A percentile compares a stretch with the other conserved stretches of the same genome.
Conservation (phyloP, 2,888 invertebrate genomes). For the Tubiluchus corallicola region DNA sequence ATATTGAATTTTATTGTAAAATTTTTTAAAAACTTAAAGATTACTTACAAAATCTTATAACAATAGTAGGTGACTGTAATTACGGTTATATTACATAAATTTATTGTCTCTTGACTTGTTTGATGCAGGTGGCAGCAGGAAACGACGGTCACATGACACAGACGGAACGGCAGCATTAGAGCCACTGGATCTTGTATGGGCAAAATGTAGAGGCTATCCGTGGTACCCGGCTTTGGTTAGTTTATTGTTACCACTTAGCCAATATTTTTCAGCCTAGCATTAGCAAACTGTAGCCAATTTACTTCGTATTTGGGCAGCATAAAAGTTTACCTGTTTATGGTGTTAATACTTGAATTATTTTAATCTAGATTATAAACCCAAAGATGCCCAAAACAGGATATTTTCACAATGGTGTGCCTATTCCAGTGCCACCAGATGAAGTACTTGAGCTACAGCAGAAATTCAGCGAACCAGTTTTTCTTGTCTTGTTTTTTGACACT, state of each 20-base stretch:
- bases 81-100: too few relatives aligned
- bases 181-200: conserved; percentile 85
- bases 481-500: conserved; percentile 84
- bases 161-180: conserved; percentile 39
- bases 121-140: background rate
- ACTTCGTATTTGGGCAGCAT: too few relatives aligned
- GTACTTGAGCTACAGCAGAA: conserved; percentile 61
- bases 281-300: too few relatives aligned
- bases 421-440: conserved; percentile 80
- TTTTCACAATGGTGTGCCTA: conserved; percentile 77
- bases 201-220: conserved; percentile 85
- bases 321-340: background rate
- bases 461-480: conserved; percentile 60
- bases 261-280: too few relatives aligned
- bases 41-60: too few relatives aligned
- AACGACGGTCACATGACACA: background rate
- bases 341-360: conserved; percentile 7
- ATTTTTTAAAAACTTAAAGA: too few relatives aligned
- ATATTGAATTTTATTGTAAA: too few relatives aligned
- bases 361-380: conserved; percentile 60
- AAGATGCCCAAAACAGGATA: conserved; percentile 72
- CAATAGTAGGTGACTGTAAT: too few relatives aligned
- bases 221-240: conserved; percentile 79
- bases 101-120: too few relatives aligned
- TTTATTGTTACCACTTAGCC: too few relatives aligned